Percentiles rank a stretch among this genome's conserved stretches.
These are phyloP conservation scores for Drosophila borealis DNA, from an alignment of 2,888 invertebrate species.

Conservation along the genomic window DNA sequence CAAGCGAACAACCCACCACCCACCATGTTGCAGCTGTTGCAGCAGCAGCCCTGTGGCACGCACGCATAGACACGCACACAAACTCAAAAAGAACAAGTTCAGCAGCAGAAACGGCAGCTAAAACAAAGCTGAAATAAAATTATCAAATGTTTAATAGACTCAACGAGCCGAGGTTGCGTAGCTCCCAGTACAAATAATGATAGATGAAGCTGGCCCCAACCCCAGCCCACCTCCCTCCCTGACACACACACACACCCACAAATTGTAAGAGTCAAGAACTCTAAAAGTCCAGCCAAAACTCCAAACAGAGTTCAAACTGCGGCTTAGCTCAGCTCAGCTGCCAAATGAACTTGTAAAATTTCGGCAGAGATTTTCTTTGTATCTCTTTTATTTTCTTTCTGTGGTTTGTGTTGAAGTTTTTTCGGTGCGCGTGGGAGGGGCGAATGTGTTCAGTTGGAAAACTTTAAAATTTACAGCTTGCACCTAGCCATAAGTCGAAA, in stretches of 20 bases:
- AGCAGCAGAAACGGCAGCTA: conserved; percentile 27
- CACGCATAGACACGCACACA: conserved; percentile 50
- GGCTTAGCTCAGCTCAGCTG: conserved; percentile 48
- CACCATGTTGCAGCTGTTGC: conserved; percentile 35
- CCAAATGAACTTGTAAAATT: conserved; percentile 62
- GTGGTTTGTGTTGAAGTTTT: conserved; percentile 36
- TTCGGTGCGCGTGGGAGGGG: conserved; percentile 20
- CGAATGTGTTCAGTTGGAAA: conserved; percentile 21
- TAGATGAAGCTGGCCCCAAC: conserved; percentile 37
- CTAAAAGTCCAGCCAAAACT: conserved; percentile 36
- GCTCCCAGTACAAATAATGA: conserved; percentile 51
- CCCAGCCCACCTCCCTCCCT: no score
- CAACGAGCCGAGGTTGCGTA: conserved; percentile 42
- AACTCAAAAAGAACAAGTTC: conserved; percentile 71
- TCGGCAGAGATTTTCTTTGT: conserved; percentile 33
- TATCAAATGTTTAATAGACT: conserved; percentile 76
- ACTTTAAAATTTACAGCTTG: conserved; percentile 57
- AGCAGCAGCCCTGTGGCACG: conserved; percentile 30
- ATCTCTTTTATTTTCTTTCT: conserved; percentile 18
- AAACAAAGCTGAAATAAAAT: conserved; percentile 59
- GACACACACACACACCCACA: no score
- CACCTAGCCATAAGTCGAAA: conserved; percentile 47
- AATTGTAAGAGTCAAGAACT: conserved; percentile 6
- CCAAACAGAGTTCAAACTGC: conserved; percentile 44
- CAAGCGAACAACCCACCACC: conserved; percentile 24